phyloP scores from a whole-genome alignment of 2,113 vertebrate species.

The Zeus faber region DNA sequence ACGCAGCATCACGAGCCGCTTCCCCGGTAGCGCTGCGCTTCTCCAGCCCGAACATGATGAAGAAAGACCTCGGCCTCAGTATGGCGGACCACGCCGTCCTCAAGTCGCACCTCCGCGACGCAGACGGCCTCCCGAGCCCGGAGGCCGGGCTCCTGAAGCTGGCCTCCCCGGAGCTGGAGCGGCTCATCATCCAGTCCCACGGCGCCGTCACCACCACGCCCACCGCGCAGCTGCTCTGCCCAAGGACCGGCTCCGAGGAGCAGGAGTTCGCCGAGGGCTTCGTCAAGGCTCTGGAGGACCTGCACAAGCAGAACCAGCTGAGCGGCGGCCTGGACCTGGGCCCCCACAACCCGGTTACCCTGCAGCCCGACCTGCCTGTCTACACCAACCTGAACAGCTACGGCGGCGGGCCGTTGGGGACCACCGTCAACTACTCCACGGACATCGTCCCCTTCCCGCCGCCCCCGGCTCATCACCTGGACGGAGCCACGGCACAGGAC shows the following conservation, averaged over 20 bases:
- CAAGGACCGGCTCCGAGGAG: conserved; percentile 86
- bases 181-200: conserved; percentile 93
- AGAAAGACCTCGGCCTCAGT: conserved; percentile 80
- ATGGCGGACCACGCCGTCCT: conserved; percentile 75
- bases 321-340: conserved; percentile 37
- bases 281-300: conserved; percentile 91
- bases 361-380: conserved; percentile 78
- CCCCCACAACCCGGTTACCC: conserved; percentile 33
- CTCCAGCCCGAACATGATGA: conserved; percentile 76
- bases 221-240: conserved; percentile 84
- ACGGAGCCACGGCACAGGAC: conserved; percentile 74
- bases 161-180: conserved; percentile 89
- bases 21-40: conserved; percentile 22
- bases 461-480: conserved; percentile 66
- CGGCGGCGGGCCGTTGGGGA: conserved; percentile 66
- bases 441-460: conserved; percentile 80
- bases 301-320: conserved; percentile 93
- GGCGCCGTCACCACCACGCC: conserved; percentile 90
- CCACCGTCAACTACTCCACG: conserved; percentile 79
- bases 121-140: conserved; percentile 78
- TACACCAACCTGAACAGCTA: conserved; percentile 80
- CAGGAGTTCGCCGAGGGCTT: conserved; percentile 96
- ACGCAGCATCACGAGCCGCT: conserved; percentile 8
- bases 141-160: conserved; percentile 89
- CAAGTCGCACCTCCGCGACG: conserved; percentile 71